A percentile compares a stretch with the other conserved stretches of the same genome.
Evolutionary conservation across 2,888 invertebrate genomes (phyloP).

Genomic region (Tenthredo livida): DNA sequence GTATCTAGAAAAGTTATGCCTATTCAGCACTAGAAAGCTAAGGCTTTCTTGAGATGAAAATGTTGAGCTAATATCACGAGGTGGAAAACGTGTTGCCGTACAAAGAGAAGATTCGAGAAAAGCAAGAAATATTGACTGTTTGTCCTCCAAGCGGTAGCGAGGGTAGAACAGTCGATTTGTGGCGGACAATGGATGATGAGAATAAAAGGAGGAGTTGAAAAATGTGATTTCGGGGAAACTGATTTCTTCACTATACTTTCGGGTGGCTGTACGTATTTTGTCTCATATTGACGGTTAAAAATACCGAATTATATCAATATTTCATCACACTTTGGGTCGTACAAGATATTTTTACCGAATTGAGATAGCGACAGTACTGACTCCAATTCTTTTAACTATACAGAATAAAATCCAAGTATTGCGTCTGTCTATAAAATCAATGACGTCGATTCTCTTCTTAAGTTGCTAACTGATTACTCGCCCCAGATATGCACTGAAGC

Average conservation of each 20-base stretch:
- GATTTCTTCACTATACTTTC: neutral
- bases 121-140: slow-evolving; percentile 1
- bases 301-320: neutral
- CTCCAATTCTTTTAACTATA: neutral
- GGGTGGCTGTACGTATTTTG: neutral
- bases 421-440: neutral
- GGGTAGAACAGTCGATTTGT: slow-evolving; percentile 9
- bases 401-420: neutral
- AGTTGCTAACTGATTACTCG: neutral
- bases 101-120: neutral
- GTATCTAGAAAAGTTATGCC: neutral
- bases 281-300: neutral
- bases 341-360: neutral
- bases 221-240: neutral
- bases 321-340: neutral
- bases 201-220: neutral
- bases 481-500: neutral
- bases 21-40: neutral
- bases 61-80: neutral
- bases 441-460: neutral
- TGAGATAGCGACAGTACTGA: neutral
- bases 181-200: slow-evolving; percentile 13
- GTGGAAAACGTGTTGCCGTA: neutral
- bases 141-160: neutral
- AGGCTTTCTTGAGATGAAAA: neutral